Percentiles rank a stretch among this genome's conserved stretches.
These are phyloP conservation scores for Coptotermes formosanus DNA, from an alignment of 1,140 invertebrate genomes.

Conservation along the genomic window DNA sequence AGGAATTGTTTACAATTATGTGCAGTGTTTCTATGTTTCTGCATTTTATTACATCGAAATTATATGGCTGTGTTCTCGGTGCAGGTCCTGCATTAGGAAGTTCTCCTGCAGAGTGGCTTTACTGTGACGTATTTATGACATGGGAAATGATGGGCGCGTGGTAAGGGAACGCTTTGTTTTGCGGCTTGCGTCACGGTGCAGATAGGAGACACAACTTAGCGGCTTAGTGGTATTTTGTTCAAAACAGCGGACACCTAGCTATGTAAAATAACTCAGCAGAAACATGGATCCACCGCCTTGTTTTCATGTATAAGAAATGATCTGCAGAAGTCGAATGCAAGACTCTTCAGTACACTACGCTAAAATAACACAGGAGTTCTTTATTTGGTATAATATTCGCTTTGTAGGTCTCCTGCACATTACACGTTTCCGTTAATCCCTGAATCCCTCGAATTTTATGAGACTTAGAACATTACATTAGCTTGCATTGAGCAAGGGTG, in stretches of 20 bases:
- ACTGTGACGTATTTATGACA: not conserved
- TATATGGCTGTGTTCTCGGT: not conserved
- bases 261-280: not conserved
- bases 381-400: too few relatives aligned
- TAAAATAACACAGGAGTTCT: too few relatives aligned
- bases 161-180: not conserved
- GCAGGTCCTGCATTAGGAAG: not conserved
- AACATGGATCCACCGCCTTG: not conserved
- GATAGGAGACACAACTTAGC: not conserved
- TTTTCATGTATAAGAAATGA: not conserved
- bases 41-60: not conserved
- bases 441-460: too few relatives aligned
- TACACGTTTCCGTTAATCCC: too few relatives aligned
- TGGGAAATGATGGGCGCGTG: not conserved
- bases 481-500: too few relatives aligned
- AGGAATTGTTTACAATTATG: not conserved
- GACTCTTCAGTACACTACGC: too few relatives aligned
- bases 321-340: not conserved
- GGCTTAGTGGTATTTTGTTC: not conserved
- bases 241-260: not conserved
- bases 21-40: not conserved
- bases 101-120: not conserved
- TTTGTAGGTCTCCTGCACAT: too few relatives aligned
- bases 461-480: too few relatives aligned
- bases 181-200: not conserved